A percentile compares a stretch with the other conserved stretches of the same genome.
Conservation (phyloP, 2,113 vertebrate genomes). For the Anguilla japonica region DNA sequence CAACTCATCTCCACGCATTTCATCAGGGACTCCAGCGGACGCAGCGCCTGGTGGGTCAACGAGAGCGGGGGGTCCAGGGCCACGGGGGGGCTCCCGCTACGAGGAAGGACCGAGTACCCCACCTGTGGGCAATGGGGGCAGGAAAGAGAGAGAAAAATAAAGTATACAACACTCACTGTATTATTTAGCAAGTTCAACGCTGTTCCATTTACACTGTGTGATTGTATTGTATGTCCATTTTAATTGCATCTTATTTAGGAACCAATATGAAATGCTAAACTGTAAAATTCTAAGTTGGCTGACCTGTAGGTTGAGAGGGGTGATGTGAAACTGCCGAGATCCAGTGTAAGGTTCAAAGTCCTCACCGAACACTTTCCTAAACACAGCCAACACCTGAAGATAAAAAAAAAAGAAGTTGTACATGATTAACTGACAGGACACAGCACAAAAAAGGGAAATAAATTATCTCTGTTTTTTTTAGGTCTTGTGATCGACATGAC, state of each 20-base stretch:
- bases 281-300: slow-evolving; percentile 7
- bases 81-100: slow-evolving; percentile 72
- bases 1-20: slow-evolving; percentile 96
- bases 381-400: slow-evolving; percentile 80
- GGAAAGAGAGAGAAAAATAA: neutral
- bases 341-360: slow-evolving; percentile 76
- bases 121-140: slow-evolving; percentile 64
- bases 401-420: neutral
- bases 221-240: too few species aligned
- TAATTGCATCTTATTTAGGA: too few species aligned
- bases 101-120: slow-evolving; percentile 88
- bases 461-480: neutral
- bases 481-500: neutral
- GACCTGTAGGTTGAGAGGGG: slow-evolving; percentile 90
- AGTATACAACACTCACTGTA: neutral
- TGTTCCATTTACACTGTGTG: too few species aligned
- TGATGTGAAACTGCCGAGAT: slow-evolving; percentile 86
- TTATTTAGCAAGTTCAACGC: too few species aligned
- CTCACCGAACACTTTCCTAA: slow-evolving; percentile 81
- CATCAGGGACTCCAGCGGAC: slow-evolving; percentile 88
- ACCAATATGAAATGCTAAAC: too few species aligned
- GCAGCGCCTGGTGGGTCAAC: slow-evolving; percentile 84
- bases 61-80: slow-evolving; percentile 74
- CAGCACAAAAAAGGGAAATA: neutral
- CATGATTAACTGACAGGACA: neutral